Evolutionary conservation across 2,888 invertebrate species (phyloP), one percentile per base, ranked within the genome.

Genomic region (Operophtera brumata): DNA sequence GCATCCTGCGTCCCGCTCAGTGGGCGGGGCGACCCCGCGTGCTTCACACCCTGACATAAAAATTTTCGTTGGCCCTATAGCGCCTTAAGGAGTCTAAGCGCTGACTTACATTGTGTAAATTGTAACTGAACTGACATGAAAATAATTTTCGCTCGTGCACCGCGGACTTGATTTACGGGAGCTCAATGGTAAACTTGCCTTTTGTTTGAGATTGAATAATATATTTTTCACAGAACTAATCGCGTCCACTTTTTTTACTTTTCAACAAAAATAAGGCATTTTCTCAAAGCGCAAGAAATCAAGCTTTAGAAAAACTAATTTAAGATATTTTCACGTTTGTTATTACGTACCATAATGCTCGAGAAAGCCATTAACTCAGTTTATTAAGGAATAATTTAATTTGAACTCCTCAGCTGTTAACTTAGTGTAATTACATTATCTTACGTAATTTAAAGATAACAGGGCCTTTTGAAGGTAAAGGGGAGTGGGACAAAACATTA

Each of bases 351-450:
- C 52, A 42, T 43, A 49, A 48, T 30, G 36, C 48, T 48, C 35
- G 6, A 35, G 28, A 43, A 53, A 37, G 51, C 37, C 40, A 53
- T 61, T 56, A 64, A 61, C 47, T 46, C 45, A 44, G 42, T 59
- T 61, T 59, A 59, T 32, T 54, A 40, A 14, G 8, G 39, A 52
- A 56, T 61, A 61, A 52, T 54, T 64, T 57, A 53, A 63, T 63
- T 61, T 51, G 46, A 55, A 54, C 57, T 60, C 46, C 58, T 47
- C 55, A 54, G 53, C 54, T 54, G 47, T 64, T 57, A 56, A 42
- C 53, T 48, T 42, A 55, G 48, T 55, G 46, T 59, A 59, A 63
- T 61, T 55, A 57, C 57, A 59, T 64, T 64, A 57, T 51, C 40
- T 40, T 40, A 11, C 25, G 51, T 41, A 56, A 59, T 63, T 59